These are phyloP conservation scores for Platycheirus albimanus DNA, from an alignment of 2,888 invertebrate genomes.

Conservation along the genomic window DNA sequence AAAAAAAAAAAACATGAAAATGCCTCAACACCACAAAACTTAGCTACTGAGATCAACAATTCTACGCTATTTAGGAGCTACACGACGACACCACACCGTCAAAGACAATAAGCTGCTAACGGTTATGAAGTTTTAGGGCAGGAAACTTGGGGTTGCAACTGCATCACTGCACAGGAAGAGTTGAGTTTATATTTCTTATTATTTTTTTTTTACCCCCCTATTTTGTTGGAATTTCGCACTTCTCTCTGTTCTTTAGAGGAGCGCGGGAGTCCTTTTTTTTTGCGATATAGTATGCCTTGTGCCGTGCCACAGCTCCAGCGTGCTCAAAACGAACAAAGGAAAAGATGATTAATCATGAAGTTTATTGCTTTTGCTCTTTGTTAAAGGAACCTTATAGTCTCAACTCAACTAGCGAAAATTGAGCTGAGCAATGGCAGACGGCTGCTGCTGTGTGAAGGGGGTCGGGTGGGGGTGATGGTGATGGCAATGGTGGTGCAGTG, in stretches of 20 bases:
- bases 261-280: slow-evolving; percentile 28
- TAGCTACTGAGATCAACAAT: slow-evolving; percentile 50
- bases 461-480: too few relatives aligned
- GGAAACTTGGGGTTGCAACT: slow-evolving; percentile 19
- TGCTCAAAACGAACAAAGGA: slow-evolving; percentile 34
- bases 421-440: slow-evolving; percentile 43
- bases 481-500: too few relatives aligned
- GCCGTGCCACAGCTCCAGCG: background rate
- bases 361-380: slow-evolving; percentile 61
- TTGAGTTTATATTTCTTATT: slow-evolving; percentile 16
- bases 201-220: slow-evolving; percentile 9
- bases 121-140: slow-evolving; percentile 62
- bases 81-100: too few relatives aligned
- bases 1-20: slow-evolving; percentile 7
- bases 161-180: slow-evolving; percentile 48
- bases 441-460: too few relatives aligned
- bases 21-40: slow-evolving; percentile 41
- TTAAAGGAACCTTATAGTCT: slow-evolving; percentile 12
- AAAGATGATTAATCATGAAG: slow-evolving; percentile 71
- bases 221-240: slow-evolving; percentile 56
- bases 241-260: slow-evolving; percentile 14
- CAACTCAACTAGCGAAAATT: slow-evolving; percentile 43
- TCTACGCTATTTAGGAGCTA: slow-evolving; percentile 57
- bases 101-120: slow-evolving; percentile 70
- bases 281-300: background rate